phyloP scores from a whole-genome alignment of 2,888 invertebrate genomes.

The Mycalesis mineus region DNA sequence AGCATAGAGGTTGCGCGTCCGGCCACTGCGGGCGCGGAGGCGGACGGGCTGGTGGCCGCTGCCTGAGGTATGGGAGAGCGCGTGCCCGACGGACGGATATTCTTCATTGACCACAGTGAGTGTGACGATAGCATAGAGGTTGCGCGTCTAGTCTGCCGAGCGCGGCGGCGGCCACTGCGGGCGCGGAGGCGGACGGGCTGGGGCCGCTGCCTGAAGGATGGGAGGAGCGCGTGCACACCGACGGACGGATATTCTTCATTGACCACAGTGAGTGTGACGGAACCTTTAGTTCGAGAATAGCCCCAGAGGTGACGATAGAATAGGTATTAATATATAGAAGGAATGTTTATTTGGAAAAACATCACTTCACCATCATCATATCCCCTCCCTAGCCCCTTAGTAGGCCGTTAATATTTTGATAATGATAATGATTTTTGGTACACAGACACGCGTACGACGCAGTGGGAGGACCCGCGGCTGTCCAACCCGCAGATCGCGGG shows the following conservation, averaged over 20 bases:
- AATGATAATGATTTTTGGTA: background rate
- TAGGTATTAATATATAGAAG: too few species aligned
- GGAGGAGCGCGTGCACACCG: slow-evolving; percentile 97
- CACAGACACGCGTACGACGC: slow-evolving; percentile 94
- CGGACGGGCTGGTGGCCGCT: slow-evolving; percentile 95
- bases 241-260: slow-evolving; percentile 77
- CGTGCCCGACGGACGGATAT: slow-evolving; percentile 88
- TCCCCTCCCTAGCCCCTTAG: too few species aligned
- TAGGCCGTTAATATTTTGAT: background rate
- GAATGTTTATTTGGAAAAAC: too few species aligned
- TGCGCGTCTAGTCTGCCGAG: slow-evolving; percentile 90
- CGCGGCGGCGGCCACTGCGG: slow-evolving; percentile 48
- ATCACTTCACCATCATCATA: too few species aligned
- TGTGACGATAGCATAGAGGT: too few species aligned
- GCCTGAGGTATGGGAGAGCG: slow-evolving; percentile 99
- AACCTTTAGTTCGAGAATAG: too few species aligned
- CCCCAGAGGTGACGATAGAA: too few species aligned
- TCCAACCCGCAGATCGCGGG: slow-evolving; percentile 98
- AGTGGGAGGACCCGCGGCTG: slow-evolving; percentile 99
- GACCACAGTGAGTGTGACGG: slow-evolving; percentile 6
- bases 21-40: slow-evolving; percentile 64
- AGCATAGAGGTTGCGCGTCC: slow-evolving; percentile 87
- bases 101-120: slow-evolving; percentile 13
- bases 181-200: slow-evolving; percentile 86
- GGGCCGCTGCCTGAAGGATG: slow-evolving; percentile 98